These are phyloP conservation scores for Megaceryle maxima DNA, from an alignment of 2,113 vertebrate genomes.

Conservation along the genomic window DNA sequence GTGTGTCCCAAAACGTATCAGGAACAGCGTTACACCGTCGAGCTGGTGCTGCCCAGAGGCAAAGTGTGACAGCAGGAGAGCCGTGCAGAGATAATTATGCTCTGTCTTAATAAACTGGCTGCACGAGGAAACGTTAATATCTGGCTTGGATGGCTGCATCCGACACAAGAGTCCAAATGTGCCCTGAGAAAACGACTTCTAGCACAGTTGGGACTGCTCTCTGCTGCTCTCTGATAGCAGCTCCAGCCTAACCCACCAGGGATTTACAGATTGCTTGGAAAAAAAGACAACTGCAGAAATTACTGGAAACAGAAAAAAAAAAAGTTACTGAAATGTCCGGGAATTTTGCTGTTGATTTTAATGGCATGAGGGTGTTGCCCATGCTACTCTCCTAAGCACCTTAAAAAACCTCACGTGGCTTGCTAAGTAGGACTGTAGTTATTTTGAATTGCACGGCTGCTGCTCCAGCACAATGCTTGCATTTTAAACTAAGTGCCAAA, in stretches of 20 bases:
- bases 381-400: rapidly evolving
- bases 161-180: not conserved
- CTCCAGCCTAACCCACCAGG: not conserved
- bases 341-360: not conserved
- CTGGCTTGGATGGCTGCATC: not conserved
- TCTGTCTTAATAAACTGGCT: not conserved
- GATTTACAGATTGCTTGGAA: not conserved
- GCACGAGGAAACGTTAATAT: no score
- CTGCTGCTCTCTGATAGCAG: not conserved
- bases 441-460: not conserved
- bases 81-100: not conserved
- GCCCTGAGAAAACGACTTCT: not conserved
- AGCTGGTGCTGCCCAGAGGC: not conserved
- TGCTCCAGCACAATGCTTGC: not conserved
- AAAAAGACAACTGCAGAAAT: not conserved
- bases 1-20: rapidly evolving
- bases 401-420: rapidly evolving
- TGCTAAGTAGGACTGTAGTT: not conserved
- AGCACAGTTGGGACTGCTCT: not conserved
- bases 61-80: not conserved
- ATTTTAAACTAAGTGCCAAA: not conserved
- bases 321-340: no score
- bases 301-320: not conserved
- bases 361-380: not conserved
- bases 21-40: rapidly evolving